Percentiles rank a stretch among this genome's conserved stretches.
Conservation (phyloP, 2,888 invertebrate genomes). For the Lamellibrachia columna region DNA sequence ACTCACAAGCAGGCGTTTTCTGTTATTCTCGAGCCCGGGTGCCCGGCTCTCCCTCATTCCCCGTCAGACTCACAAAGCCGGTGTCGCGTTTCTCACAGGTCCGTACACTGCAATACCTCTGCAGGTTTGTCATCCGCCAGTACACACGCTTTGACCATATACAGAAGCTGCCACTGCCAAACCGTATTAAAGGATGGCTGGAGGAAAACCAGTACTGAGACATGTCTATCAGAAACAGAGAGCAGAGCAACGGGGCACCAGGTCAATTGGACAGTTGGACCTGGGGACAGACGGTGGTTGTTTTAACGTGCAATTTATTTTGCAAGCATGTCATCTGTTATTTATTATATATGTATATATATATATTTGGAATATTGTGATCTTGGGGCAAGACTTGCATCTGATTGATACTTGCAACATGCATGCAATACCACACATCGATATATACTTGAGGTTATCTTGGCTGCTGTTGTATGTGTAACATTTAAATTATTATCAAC, state of each 20-base stretch:
- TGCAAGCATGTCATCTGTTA: constrained; percentile 5
- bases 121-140: constrained; percentile 79
- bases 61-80: constrained; percentile 79
- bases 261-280: background rate
- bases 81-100: constrained; percentile 78
- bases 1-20: constrained; percentile 77
- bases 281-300: background rate
- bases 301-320: constrained; percentile 4
- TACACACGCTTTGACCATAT: constrained; percentile 76
- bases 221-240: background rate
- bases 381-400: constrained; percentile 8
- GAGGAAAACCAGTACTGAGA: constrained; percentile 63
- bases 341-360: background rate
- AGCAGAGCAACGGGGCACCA: background rate
- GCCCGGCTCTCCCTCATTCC: constrained; percentile 76
- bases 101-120: constrained; percentile 77
- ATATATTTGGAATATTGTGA: constrained; percentile 12
- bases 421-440: background rate
- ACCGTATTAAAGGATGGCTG: constrained; percentile 66
- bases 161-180: constrained; percentile 75
- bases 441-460: background rate
- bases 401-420: background rate
- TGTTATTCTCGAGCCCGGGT: constrained; percentile 78
- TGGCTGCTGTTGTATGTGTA: background rate
- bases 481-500: background rate